Conservation (phyloP, 2,113 vertebrate species). For the Halichoeres trimaculatus region DNA sequence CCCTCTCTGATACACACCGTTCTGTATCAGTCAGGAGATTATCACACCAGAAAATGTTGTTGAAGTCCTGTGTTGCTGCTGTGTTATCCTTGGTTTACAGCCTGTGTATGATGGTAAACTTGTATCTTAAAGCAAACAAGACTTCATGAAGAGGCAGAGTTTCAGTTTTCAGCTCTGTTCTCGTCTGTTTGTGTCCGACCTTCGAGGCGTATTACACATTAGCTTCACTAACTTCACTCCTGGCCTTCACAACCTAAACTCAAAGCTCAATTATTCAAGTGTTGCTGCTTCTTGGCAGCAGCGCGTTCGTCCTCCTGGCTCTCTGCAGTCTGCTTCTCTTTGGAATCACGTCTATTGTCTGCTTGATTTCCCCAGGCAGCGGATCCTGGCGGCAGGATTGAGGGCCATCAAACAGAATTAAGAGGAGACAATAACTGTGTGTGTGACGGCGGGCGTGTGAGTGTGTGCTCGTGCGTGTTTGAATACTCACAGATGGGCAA, state of each 20-base stretch:
- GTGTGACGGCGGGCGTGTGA: slow-evolving; percentile 36
- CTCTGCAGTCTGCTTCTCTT: slow-evolving; percentile 58
- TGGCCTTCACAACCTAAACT: slow-evolving; percentile 36
- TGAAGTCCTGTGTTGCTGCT: not conserved
- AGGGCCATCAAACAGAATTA: slow-evolving; percentile 70
- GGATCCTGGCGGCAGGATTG: slow-evolving; percentile 57
- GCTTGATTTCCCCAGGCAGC: slow-evolving; percentile 61
- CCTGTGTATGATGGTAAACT: not conserved
- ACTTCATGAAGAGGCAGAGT: not conserved
- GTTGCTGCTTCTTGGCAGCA: slow-evolving; percentile 64
- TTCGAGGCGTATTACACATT: slow-evolving; percentile 36
- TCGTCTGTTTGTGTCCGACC: slow-evolving; percentile 16
- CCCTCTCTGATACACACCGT: not conserved
- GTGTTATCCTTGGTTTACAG: not conserved
- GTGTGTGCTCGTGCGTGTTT: not conserved
- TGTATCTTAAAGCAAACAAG: not conserved
- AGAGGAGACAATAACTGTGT: slow-evolving; percentile 58
- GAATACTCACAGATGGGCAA: slow-evolving; percentile 20
- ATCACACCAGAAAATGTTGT: not conserved
- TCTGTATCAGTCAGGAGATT: not conserved
- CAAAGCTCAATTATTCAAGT: slow-evolving; percentile 66
- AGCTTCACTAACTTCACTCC: slow-evolving; percentile 39
- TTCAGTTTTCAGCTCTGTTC: slow-evolving; percentile 4
- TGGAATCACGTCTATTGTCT: slow-evolving; percentile 61
- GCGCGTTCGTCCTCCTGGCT: slow-evolving; percentile 45